Percentiles rank a stretch among this genome's conserved stretches.
phyloP scores from a whole-genome alignment of 2,888 invertebrate species.

The Epistrophe eligans region DNA sequence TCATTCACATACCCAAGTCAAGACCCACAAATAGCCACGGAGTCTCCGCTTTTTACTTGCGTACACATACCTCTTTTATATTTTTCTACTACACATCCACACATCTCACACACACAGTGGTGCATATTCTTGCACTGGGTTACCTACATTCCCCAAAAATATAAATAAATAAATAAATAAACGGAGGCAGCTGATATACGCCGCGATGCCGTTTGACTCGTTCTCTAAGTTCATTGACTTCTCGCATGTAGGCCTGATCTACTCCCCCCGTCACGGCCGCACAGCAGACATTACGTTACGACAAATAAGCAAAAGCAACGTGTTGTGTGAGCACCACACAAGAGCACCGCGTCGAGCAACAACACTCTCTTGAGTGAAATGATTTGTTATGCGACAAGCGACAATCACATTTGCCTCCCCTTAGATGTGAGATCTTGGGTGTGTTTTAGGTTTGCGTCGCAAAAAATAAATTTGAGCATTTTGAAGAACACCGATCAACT shows the following conservation, averaged over 20 bases:
- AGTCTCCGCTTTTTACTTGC: conserved; percentile 41
- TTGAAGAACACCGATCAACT: conserved; percentile 46
- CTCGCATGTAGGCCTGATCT: conserved; percentile 46
- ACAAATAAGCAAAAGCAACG: conserved; percentile 36
- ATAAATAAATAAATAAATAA: conserved; percentile 74
- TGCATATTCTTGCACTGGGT: conserved; percentile 77
- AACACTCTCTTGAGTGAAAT: conserved; percentile 31
- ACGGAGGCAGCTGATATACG: conserved; percentile 64
- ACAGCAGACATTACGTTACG: conserved; percentile 46
- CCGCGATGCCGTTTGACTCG: conserved; percentile 67
- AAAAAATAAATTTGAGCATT: conserved; percentile 13
- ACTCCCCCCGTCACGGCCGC: conserved; percentile 47
- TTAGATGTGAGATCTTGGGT: conserved; percentile 20
- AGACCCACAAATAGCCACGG: conserved; percentile 39
- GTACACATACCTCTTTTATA: conserved; percentile 8
- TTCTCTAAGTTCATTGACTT: conserved; percentile 75
- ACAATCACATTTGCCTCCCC: conserved; percentile 46
- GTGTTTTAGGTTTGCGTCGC: conserved; percentile 51
- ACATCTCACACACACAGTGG: conserved; percentile 35
- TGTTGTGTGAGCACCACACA: conserved; percentile 3
- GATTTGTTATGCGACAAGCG: conserved; percentile 60
- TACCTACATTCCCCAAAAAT: conserved; percentile 78
- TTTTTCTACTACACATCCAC: conserved; percentile 3
- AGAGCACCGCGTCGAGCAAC: neutral
- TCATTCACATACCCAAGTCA: conserved; percentile 16